Evolutionary conservation across 2,888 invertebrate species (phyloP), one percentile per base, ranked within the genome.

Genomic region (Chrysolina haemoptera): DNA sequence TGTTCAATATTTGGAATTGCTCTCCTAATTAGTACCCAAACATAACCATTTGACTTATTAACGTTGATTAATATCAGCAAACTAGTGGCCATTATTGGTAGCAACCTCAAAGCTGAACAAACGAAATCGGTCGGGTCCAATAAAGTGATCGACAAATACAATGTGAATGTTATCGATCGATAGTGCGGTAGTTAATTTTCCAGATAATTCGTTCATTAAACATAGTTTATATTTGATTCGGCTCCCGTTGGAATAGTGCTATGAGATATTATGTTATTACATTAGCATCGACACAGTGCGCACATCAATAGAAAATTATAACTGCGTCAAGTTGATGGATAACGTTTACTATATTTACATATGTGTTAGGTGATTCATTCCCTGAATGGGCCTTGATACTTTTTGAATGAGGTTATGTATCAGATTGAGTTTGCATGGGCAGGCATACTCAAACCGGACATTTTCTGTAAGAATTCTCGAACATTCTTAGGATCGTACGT

Each of bases 161-260:
- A 83, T 82, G 77, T 84, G 83, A 84, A 84, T 79, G 81, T 82
- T 83, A 82, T 82, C 82, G 82, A 82, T 84, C 83, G 83, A 82
- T 83, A 78, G 53, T 53, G 79, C 76, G 81, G 82, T 77, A 81
- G 84, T 82, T 84, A 84, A 84, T 84, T 84, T 84, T 82, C 83
- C 83, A 82, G 79, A 83, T 84, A 83, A 84, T 84, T 83, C 81
- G 82, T 82, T 82, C 80, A 83, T 82, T 82, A 82, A 83, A 84
- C 82, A 81, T 73, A 77, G 78, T 78, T 81, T 78, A 81, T 78
- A 80, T 83, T 81, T 80, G 81, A 80, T 78, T 81, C 76, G 71
- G 69, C 64, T 68, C 78, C 75, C 71, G 59, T n/a, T n/a, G 59
- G n/a, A 18, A 59, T 27, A 3, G 12, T 27, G 59, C 59, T 27